Evolutionary conservation across 2,888 invertebrate species (phyloP), one percentile per base, ranked within the genome.

Genomic region (Stenodema calcarata): DNA sequence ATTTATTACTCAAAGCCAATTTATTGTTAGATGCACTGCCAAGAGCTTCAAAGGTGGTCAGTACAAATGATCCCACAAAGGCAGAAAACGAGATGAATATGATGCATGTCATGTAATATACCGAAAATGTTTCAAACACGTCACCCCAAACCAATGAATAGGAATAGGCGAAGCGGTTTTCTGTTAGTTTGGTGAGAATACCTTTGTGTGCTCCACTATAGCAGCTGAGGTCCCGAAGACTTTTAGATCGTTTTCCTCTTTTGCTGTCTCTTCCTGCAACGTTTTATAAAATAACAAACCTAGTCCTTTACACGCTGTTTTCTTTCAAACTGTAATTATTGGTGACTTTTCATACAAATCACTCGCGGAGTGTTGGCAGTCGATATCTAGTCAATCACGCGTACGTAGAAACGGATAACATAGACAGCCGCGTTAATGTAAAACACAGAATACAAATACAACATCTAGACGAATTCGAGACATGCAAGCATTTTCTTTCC

Each of bases 161-260:
- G 78, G 16, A 47, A 18, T 14, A 44, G 78, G 70, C 73, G 42
- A 84, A 75, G 84, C 73, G 30, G 44, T 27, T 54, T 73, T 35
- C 80, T 87, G 87, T 88, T 86, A 88, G 86, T 87, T 88, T 90
- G 86, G 69, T 84, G 73, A 84, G 76, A 80, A 85, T 92, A 92
- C 92, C 92, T 92, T 92, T 92, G 91, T 91, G 92, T 89, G 92
- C 91, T 91, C 92, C 92, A 91, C 92, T 92, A 90, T 92, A 92
- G 92, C 94, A 94, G 93, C 93, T 94, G 91, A 94, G 92, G 92
- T 93, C 93, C 91, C 93, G 93, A 90, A 94, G 93, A 90, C 93
- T 92, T 92, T 93, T 93, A 91, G 91, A 91, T 90, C 91, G 91
- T 91, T 92, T 93, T 91, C 92, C 92, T 91, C 92, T 93, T 92